phyloP scores from a whole-genome alignment of 1,140 invertebrate species.

The Drosophila aff. region DNA sequence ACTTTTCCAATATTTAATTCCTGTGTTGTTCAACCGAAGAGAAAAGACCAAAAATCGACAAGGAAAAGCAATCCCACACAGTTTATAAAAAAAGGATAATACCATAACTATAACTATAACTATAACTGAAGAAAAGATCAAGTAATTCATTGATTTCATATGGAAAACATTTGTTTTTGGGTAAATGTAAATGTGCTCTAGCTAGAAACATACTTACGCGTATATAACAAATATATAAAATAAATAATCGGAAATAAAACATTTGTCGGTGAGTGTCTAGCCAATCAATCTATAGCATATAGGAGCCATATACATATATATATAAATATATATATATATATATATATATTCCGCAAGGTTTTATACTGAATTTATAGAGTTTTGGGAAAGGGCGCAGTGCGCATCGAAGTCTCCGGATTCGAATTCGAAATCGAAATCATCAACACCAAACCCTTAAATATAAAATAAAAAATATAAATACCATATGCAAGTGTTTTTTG shows the following conservation, averaged over 20 bases:
- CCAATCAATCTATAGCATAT: constrained; percentile 48
- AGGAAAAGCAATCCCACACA: constrained; percentile 49
- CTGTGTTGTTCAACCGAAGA: constrained; percentile 37
- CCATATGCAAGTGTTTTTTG: constrained; percentile 48
- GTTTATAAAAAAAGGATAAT: constrained; percentile 7
- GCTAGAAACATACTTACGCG: constrained; percentile 24
- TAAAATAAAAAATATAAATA: constrained; percentile 5
- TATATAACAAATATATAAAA: constrained; percentile 11
- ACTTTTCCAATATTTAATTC: constrained; percentile 36
- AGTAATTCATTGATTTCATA: constrained; percentile 16
- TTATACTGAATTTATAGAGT: constrained; percentile 73
- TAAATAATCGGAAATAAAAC: constrained; percentile 21
- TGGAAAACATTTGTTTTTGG: constrained; percentile 19
- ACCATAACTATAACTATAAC: not conserved
- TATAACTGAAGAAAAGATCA: constrained; percentile 9
- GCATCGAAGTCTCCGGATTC: constrained; percentile 24
- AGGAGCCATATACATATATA: constrained; percentile 31
- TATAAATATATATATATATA: constrained; percentile 6
- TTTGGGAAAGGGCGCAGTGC: constrained; percentile 36
- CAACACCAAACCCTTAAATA: constrained; percentile 36
- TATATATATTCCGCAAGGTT: constrained; percentile 57
- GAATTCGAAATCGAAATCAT: constrained; percentile 11
- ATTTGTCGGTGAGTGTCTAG: constrained; percentile 47
- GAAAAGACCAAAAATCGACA: constrained; percentile 25
- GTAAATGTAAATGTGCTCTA: constrained; percentile 47